Base-by-base conservation (phyloP, 2,113 vertebrate genomes). In the Todiramphus saurophagus region DNA sequence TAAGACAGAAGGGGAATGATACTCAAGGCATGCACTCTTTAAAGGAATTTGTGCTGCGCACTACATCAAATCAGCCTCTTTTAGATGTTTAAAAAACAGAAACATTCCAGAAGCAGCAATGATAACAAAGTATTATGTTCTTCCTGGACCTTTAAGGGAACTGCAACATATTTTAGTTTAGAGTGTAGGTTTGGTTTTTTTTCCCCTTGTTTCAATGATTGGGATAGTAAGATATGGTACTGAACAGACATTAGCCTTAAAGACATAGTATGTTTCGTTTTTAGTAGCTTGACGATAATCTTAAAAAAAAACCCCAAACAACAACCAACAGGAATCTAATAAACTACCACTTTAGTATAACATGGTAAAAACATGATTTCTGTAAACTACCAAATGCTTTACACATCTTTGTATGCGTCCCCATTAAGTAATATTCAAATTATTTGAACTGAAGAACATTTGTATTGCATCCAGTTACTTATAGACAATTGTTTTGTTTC, bases 131-230 rank as follows among this genome's bases (percentile, higher is more conserved):
- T 35, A 55, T 14, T 33, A 37, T 10, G 3, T 13, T 84, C n/a
- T 59, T 62, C 56, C 16, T 10, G 23, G 39, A 56, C 23, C 13
- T 62, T 72, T 46, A 87, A 43, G 39, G 43, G 23, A 85, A 78
- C 3, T 0, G 0, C 37, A 62, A 48, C 0, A 2, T 24, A n/a
- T 50, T 66, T 92, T 35, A 27, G 18, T 92, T 50, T 27, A 20
- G 28, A 79, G 7, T 5, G 9, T 27, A 43, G 15, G 15, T 41
- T 41, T 41, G 7, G 2, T 2, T 13, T 39, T 2, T 56, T 82
- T 56, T 48, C 48, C 16, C 7, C 35, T 70, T 67, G 80, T 81
- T 90, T 86, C 13, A 48, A 5, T 43, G 4, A 56, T 0, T 43
- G 6, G 10, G 79, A 78, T 25, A 50, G 24, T 41, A 66, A 41